Percentiles rank a stretch among this genome's conserved stretches.
Evolutionary conservation across 2,888 invertebrate species (phyloP).

Genomic region (Drosophila anceps): DNA sequence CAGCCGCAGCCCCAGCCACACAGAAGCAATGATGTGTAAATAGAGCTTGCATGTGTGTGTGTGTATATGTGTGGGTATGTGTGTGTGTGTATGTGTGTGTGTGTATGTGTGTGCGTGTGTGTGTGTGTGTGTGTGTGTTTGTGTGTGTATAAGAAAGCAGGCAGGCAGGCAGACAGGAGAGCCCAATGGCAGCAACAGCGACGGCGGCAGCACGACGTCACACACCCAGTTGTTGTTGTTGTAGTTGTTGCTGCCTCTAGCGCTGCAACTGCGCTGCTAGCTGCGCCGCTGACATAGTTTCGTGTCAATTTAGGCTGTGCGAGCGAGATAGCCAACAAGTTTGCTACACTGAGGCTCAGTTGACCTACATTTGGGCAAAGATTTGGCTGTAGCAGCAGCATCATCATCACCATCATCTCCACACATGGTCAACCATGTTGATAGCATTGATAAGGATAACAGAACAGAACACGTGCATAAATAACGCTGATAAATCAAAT

Average conservation of each 20-base stretch:
- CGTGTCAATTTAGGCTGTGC: conserved; percentile 55
- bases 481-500: conserved; percentile 23
- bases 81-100: background rate
- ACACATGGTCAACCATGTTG: conserved; percentile 39
- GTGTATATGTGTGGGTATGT: too few relatives aligned
- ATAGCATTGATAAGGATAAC: conserved; percentile 55
- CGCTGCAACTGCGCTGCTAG: conserved; percentile 28
- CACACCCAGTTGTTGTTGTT: too few relatives aligned
- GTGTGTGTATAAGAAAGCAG: too few relatives aligned
- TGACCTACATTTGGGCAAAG: conserved; percentile 48
- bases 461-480: conserved; percentile 5
- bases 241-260: conserved; percentile 28
- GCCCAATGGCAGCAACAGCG: conserved; percentile 12
- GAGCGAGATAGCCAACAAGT: conserved; percentile 4
- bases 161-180: conserved; percentile 15
- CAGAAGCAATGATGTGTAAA: conserved; percentile 10
- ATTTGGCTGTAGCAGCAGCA: conserved; percentile 20
- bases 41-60: conserved; percentile 9
- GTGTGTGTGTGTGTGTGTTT: background rate
- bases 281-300: conserved; percentile 73
- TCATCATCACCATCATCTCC: background rate
- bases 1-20: background rate
- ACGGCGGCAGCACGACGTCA: conserved; percentile 43
- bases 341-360: conserved; percentile 13
- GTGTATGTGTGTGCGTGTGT: background rate